Percentiles rank a stretch among this genome's conserved stretches.
phyloP scores from a whole-genome alignment of 2,797 vertebrate genomes.

The Lophotriccus pileatus region DNA sequence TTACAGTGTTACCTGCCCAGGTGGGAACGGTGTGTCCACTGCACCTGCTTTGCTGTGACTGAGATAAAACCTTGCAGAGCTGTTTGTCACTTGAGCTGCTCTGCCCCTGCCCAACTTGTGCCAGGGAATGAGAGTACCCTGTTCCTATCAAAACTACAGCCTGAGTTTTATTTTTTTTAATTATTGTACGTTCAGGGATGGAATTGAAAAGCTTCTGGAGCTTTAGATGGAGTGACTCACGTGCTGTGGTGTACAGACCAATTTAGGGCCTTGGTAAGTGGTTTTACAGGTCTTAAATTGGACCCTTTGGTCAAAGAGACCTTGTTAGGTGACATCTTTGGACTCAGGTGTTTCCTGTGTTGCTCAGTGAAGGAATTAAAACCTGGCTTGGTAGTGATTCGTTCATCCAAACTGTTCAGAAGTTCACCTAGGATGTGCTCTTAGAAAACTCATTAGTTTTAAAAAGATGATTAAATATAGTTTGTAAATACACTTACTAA shows the following conservation, averaged over 20 bases:
- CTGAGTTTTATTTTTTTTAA: neutral
- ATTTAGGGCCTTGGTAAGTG: neutral
- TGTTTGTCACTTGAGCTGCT: neutral
- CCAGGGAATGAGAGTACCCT: fast-evolving
- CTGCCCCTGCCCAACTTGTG: fast-evolving
- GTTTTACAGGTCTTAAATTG: neutral
- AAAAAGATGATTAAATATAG: neutral
- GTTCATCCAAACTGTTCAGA: neutral
- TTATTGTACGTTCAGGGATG: neutral
- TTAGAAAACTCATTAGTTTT: neutral
- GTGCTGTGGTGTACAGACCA: neutral
- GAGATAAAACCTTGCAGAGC: neutral
- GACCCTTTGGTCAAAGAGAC: neutral
- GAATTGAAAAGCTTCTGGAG: neutral
- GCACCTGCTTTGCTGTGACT: neutral
- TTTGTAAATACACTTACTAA: neutral
- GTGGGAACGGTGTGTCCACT: neutral
- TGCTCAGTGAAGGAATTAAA: neutral
- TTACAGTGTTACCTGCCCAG: fast-evolving
- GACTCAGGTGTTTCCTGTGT: neutral
- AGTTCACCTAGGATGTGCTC: neutral
- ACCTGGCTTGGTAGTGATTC: neutral
- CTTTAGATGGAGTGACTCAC: neutral
- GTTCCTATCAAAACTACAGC: neutral
- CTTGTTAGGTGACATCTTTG: neutral